Base-by-base conservation (phyloP, 1,140 invertebrate genomes). In the Tetragnatha versicolor region DNA sequence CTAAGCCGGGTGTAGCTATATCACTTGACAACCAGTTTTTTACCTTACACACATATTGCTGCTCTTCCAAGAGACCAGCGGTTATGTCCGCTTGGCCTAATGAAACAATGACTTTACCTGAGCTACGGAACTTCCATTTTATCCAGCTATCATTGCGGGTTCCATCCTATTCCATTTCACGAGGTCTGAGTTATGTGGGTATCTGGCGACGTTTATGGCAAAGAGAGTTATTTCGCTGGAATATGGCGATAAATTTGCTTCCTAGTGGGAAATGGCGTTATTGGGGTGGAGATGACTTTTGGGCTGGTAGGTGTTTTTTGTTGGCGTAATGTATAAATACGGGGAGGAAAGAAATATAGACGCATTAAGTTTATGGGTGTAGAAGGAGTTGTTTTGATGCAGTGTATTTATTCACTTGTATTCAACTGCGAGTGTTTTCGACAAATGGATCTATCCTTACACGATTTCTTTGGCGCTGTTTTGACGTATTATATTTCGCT, bases 21-120 rank as follows among this genome's bases (percentile, higher is more conserved):
- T 58, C 22, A 42, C 39, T 7, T 42, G 17, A 29, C 27, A 58
- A 58, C 53, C 27, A 12, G 53, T 29, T 29, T 25, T 25, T 17
- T 5, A 10, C 12, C 1, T 7, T 42, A n/a, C 1, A 1, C 9
- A 10, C 22, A 31, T 17, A 17, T 9, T 27, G 22, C 53, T 22
- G 12, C 12, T 10, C 58, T 10, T 4, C 10, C 35, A 39, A 61
- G 33, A 29, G 60, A 7, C 9, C 10, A 12, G 35, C 7, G 51
- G 58, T 72, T 72, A 55, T 72, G 29, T 20, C 55, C 68, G 68
- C 68, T 72, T 58, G 47, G 31, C 9, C 2, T 70, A 70, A 70
- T 72, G 68, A 72, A 72, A 72, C 49, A 72, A 72, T 58, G 35
- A 49, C 45, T 55, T 3, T 14, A 20, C 35, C 12, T 63, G 42